Percentiles rank a stretch among this genome's conserved stretches.
Conservation (phyloP, 2,888 invertebrate species). For the Agrilus mali region DNA sequence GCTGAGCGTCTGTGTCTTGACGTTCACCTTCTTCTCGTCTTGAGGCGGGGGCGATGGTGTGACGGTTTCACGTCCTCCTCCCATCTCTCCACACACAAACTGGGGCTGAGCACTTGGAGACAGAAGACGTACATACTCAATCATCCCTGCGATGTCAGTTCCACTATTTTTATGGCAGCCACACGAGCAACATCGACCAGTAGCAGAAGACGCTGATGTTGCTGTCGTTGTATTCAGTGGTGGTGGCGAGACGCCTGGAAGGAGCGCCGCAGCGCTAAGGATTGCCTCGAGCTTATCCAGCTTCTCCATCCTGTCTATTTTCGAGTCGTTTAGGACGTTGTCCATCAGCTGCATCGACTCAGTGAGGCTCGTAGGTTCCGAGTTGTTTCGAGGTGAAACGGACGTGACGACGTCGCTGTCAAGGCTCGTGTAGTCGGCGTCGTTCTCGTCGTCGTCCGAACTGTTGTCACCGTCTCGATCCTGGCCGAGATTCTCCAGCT, state of each 20-base stretch:
- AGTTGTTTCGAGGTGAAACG: conserved; percentile 56
- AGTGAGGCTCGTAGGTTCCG: conserved; percentile 69
- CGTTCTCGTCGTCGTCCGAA: conserved; percentile 62
- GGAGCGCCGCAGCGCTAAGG: conserved; percentile 62
- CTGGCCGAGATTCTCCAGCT: conserved; percentile 69
- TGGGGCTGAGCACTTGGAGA: conserved; percentile 27
- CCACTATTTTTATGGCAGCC: conserved; percentile 36
- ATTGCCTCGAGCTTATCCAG: conserved; percentile 81
- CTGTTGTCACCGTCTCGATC: conserved; percentile 56
- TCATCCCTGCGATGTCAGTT: conserved; percentile 9
- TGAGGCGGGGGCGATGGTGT: conserved; percentile 31
- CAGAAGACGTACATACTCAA: conserved; percentile 24
- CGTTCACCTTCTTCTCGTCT: conserved; percentile 39
- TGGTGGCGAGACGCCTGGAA: conserved; percentile 43
- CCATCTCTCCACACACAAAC: conserved; percentile 13
- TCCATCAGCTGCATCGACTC: conserved; percentile 86
- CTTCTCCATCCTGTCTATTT: conserved; percentile 74
- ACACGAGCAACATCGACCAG: conserved; percentile 38
- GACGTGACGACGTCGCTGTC: conserved; percentile 56
- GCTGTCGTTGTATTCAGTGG: conserved; percentile 42
- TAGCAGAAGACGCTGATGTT: conserved; percentile 26
- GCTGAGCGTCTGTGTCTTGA: conserved; percentile 73
- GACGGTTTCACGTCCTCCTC: conserved; percentile 19
- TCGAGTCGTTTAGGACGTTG: conserved; percentile 67
- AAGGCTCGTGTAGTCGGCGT: conserved; percentile 65